Base-by-base conservation (phyloP, 2,888 invertebrate species). In the Archips crataeganus region DNA sequence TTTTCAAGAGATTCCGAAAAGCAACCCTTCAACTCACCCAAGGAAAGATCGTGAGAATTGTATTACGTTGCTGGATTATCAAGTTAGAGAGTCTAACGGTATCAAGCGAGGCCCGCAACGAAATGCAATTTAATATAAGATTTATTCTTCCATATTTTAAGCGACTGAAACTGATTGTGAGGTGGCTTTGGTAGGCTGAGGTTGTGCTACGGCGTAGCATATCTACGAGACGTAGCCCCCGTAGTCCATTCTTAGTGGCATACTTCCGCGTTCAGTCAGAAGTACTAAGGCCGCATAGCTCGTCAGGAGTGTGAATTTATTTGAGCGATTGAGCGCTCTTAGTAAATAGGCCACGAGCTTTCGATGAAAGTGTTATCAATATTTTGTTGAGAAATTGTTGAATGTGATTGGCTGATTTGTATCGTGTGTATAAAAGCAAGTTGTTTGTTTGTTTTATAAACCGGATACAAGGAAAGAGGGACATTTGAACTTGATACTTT, bases 261-360 rank as follows among this genome's bases (percentile, higher is more conserved):
- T 60, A 54, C 63, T 72, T 61, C 72, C 54, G 68, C 68, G 65
- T 57, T 23, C 54, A 62, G 23, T 23, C 23, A 23, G 23, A n/a
- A 54, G 54, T 54, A 54, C 54, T 23, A 54, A 9, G 54, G 54
- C 23, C 23, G 3, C 54, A 54, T 54, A 2, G 9, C 15, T 3
- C 23, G 15, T 15, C 15, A 54, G 54, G 54, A 23, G 5, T 15
- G 13, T 49, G n/a, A n/a, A 51, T 51, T 54, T 15, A 23, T 54
- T 9, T 4, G 23, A 51, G 15, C 54, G 23, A 23, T 9, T 4
- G 23, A 51, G 15, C 54, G 23, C 54, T 23, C 54, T 54, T 54
- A 54, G n/a, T n/a, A n/a, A n/a, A 51, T 49, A n/a, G 49, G 11
- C 49, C n/a, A 15, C n/a, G 3, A 4, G n/a, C 11, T 6, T 49